phyloP scores from a whole-genome alignment of 2,113 vertebrate species.

The Misgurnus mizolepis region DNA sequence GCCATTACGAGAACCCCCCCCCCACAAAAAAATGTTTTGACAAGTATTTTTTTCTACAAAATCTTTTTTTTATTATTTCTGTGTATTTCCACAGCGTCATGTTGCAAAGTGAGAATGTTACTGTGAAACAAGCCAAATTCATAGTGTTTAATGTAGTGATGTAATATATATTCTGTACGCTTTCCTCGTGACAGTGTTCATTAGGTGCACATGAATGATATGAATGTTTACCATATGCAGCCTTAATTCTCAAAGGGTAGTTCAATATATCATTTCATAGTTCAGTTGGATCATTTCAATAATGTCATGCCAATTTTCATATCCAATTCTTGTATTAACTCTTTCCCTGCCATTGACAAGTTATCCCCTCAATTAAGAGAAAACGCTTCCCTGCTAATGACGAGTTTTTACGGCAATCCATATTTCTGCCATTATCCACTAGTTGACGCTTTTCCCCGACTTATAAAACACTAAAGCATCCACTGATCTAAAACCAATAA shows the following conservation, averaged over 20 bases:
- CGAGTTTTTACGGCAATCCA: too few relatives aligned
- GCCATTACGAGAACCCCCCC: background rate
- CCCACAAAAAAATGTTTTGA: background rate
- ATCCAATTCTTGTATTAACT: background rate
- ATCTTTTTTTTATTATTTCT: background rate
- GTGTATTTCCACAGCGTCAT: background rate
- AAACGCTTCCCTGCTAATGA: too few relatives aligned
- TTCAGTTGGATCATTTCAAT: background rate
- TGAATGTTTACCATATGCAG: constrained; percentile 32
- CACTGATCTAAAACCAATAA: too few relatives aligned
- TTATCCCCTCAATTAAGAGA: too few relatives aligned
- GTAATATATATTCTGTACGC: background rate
- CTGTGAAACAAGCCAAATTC: constrained; percentile 13
- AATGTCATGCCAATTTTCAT: background rate
- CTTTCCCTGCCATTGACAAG: too few relatives aligned
- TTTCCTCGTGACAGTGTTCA: background rate
- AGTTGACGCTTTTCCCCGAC: too few relatives aligned
- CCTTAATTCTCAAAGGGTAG: constrained; percentile 20
- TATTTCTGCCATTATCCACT: too few relatives aligned
- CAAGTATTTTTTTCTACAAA: background rate
- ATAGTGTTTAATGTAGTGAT: background rate
- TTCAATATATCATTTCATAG: too few relatives aligned
- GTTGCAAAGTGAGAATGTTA: constrained; percentile 8
- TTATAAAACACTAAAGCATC: too few relatives aligned
- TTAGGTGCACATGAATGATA: background rate